Conservation (phyloP, 2,113 vertebrate species). For the Danio rerio region DNA sequence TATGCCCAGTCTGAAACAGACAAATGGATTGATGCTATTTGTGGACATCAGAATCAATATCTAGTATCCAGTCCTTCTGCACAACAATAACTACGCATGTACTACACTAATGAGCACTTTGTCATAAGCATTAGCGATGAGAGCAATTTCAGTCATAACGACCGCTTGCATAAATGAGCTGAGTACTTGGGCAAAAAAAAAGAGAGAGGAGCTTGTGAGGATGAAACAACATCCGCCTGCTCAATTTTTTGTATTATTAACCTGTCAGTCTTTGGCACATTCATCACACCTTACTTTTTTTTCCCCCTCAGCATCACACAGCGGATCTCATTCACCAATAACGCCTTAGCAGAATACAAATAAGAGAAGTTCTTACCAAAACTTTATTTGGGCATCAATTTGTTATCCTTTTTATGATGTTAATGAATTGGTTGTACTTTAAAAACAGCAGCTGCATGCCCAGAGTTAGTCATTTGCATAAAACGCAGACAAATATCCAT, state of each 20-base stretch:
- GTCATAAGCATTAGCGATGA: conserved; percentile 2
- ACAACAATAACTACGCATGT: conserved; percentile 14
- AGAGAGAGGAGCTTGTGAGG: neutral
- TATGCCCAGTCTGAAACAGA: conserved; percentile 28
- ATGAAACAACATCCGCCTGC: neutral
- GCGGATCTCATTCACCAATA: neutral
- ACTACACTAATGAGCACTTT: conserved; percentile 8
- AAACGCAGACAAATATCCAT: neutral
- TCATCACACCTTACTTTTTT: neutral
- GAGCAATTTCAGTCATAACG: neutral
- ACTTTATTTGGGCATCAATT: neutral
- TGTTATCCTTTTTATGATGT: neutral
- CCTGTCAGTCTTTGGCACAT: conserved; percentile 1
- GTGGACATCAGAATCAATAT: conserved; percentile 2
- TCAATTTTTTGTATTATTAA: neutral
- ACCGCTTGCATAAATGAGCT: neutral
- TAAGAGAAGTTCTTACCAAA: neutral
- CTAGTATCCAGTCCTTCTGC: neutral
- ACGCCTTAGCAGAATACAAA: neutral
- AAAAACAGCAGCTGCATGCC: neutral
- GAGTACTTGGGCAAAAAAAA: neutral
- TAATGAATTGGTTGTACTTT: neutral
- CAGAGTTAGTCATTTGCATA: neutral
- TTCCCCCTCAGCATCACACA: neutral
- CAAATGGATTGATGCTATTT: conserved; percentile 40